Evolutionary conservation across 2,888 invertebrate genomes (phyloP).

Genomic region (Ceramica pisi): DNA sequence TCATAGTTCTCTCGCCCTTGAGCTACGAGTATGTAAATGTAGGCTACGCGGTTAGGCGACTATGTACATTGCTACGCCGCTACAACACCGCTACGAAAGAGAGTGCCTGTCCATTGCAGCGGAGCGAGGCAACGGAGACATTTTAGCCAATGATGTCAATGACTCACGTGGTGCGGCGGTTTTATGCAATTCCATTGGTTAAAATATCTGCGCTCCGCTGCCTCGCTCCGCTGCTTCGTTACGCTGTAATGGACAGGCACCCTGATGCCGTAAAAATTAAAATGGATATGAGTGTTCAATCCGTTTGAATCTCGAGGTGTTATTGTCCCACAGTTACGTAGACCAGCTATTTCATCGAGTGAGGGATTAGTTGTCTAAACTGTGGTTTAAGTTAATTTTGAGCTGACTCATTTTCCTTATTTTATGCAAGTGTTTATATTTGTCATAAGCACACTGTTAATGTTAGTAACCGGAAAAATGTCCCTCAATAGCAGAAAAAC

Average conservation of each 20-base stretch:
- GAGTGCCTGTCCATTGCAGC: no score
- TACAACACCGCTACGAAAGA: constrained; percentile 1
- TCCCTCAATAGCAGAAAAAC: neutral
- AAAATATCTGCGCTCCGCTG: no score
- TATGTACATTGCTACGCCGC: neutral
- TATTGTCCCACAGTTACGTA: constrained; percentile 16
- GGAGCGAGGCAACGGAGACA: no score
- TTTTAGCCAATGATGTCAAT: no score
- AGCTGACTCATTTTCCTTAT: neutral
- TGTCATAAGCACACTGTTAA: no score
- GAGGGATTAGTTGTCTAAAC: constrained; percentile 12
- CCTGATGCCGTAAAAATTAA: no score
- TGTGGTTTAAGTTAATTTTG: constrained; percentile 22
- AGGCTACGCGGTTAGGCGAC: neutral
- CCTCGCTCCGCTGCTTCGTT: no score
- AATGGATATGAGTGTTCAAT: neutral
- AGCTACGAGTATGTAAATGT: neutral
- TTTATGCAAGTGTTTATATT: no score
- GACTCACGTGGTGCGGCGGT: no score
- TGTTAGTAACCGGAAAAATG: neutral
- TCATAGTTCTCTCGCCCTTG: constrained; percentile 26
- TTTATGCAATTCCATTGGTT: no score
- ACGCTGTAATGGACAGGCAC: no score
- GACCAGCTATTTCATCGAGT: neutral
- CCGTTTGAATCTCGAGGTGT: neutral